Evolutionary conservation across 2,113 vertebrate genomes (phyloP).

Genomic region (Rafetus swinhoei): DNA sequence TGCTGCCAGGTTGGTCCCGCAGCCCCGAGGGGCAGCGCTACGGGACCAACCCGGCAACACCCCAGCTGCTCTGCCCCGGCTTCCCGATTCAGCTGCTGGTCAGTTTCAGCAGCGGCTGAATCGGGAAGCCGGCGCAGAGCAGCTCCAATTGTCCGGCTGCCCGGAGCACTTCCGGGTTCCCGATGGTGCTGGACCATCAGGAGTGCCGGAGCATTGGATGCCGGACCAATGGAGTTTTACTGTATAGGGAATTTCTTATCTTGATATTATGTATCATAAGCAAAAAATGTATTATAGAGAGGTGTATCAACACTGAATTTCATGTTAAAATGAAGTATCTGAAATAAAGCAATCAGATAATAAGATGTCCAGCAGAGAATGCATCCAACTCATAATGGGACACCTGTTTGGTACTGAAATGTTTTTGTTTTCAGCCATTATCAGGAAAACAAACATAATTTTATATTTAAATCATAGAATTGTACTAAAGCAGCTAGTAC

Average conservation of each 20-base stretch:
- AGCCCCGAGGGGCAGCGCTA: no score
- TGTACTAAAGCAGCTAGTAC: slow-evolving; percentile 53
- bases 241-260: not conserved
- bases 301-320: not conserved
- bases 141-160: no score
- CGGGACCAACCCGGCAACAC: no score
- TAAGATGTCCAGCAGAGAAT: slow-evolving; percentile 67
- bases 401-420: slow-evolving; percentile 54
- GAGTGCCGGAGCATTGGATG: no score
- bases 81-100: no score
- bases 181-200: no score
- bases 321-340: not conserved
- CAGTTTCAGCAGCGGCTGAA: no score
- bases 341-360: slow-evolving; percentile 50
- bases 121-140: no score
- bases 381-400: slow-evolving; percentile 43
- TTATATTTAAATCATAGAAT: slow-evolving; percentile 43
- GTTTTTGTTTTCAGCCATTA: slow-evolving; percentile 40
- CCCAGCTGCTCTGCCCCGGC: no score
- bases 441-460: slow-evolving; percentile 29
- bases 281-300: not conserved
- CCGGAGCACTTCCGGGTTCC: no score
- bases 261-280: not conserved
- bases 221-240: no score
- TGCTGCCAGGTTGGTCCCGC: no score